Percentiles rank a stretch among this genome's conserved stretches.
Evolutionary conservation across 2,113 vertebrate genomes (phyloP).

Genomic region (Daboia siamensis): DNA sequence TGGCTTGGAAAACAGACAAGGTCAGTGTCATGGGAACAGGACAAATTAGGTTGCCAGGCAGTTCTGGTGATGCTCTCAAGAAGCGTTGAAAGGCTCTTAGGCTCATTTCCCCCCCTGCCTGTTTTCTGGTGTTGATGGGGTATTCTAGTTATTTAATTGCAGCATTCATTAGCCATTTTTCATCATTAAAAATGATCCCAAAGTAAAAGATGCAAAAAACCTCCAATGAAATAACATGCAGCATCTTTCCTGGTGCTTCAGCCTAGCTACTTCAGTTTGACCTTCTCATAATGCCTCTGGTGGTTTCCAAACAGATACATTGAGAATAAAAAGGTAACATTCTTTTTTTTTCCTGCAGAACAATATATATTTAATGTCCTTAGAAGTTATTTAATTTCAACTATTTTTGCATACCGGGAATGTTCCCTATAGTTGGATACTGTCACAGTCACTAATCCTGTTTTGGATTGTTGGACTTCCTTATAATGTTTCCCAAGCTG

Average conservation of each 20-base stretch:
- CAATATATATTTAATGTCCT: neutral
- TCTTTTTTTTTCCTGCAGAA: neutral
- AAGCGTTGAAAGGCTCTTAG: neutral
- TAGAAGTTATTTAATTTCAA: neutral
- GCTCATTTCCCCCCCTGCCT: neutral
- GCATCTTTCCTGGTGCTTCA: neutral
- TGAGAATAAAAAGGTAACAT: neutral
- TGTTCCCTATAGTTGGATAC: neutral
- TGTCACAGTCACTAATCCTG: neutral
- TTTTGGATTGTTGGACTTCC: neutral
- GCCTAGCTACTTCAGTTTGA: neutral
- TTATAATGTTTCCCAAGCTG: neutral
- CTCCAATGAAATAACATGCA: neutral
- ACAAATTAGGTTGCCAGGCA: neutral
- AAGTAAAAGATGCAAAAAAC: neutral
- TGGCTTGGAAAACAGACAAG: neutral
- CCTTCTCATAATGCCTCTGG: neutral
- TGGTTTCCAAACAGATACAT: neutral
- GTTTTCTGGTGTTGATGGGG: neutral
- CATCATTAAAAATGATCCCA: neutral
- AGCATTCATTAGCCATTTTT: neutral
- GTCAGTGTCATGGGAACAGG: neutral
- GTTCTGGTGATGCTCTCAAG: neutral
- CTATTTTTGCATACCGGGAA: neutral
- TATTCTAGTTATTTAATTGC: neutral